Evolutionary conservation across 2,797 vertebrate species (phyloP), one percentile per base, ranked within the genome.

Genomic region (Adelosebastes latens): DNA sequence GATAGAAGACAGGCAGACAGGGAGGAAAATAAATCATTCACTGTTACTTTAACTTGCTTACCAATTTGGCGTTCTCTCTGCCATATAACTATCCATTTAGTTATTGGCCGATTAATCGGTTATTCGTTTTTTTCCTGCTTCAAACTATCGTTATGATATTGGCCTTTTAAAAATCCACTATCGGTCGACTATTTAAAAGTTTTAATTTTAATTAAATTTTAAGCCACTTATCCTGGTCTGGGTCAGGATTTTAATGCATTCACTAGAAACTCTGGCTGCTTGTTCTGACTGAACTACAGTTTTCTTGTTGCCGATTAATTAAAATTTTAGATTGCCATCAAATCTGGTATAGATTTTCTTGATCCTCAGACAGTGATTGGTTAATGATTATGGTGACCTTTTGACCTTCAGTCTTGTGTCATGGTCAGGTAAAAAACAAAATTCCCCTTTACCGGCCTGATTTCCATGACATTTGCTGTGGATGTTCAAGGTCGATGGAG

Each of bases 1-100:
- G 46, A 49, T 49, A 49, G 16, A 49, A 49, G 16, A 4, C 1
- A 49, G 0, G 0, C 46, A 49, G 46, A 49, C 0, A 20, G 1
- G 46, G 46, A 49, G 7, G 1, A 4, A 49, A 49, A 49, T 0
- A 49, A 49, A 49, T 1, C 18, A 49, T 0, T 0, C 6, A 18
- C 16, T 46, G 42, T 46, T 46, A 46, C 16, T 18, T 46, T 49
- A 49, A 49, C 18, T 49, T 49, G 46, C 46, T 49, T 20, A 49
- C 18, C 0, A 49, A 1, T 49, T 20, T 49, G 16, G 7, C 46
- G 8, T 49, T 49, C 46, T 49, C 46, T 18, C 42, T 46, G 42
- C 0, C 46, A 49, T 49, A 20, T 49, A 49, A 49, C 7, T 49
- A 20, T 49, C 46, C 46, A 49, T 49, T 49, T 18, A 49, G 46